These are phyloP conservation scores for Diploscapter pachys DNA, from an alignment of 1,140 invertebrate species.

Conservation along the genomic window DNA sequence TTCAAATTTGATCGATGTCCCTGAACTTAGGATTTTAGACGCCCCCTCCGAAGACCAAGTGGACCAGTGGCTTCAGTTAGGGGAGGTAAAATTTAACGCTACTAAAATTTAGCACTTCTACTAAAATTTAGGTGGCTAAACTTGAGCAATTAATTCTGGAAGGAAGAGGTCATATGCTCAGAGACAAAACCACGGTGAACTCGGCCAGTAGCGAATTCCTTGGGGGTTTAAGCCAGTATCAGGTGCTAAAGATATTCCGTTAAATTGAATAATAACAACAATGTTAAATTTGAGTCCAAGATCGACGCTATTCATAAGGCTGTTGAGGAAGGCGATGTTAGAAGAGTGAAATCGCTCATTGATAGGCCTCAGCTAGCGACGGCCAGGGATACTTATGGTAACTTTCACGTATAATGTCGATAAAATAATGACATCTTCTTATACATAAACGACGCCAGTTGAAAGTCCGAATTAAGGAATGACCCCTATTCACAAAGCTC, in stretches of 20 bases:
- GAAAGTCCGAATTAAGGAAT: conserved; percentile 41
- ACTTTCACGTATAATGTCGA: background rate
- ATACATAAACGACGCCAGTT: background rate
- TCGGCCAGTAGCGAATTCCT: conserved; percentile 48
- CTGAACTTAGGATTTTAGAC: conserved; percentile 37
- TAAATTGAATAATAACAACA: background rate
- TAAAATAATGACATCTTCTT: background rate
- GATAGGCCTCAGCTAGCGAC: conserved; percentile 84
- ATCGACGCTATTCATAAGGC: conserved; percentile 80
- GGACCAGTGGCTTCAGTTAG: conserved; percentile 49
- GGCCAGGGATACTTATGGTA: conserved; percentile 68
- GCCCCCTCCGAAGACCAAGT: conserved; percentile 53
- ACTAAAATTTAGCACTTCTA: no score
- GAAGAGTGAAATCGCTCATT: conserved; percentile 77
- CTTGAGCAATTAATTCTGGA: conserved; percentile 57
- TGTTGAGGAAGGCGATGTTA: conserved; percentile 76
- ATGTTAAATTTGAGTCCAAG: conserved; percentile 69
- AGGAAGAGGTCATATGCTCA: conserved; percentile 46
- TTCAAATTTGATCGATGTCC: no score
- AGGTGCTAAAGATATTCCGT: conserved; percentile 36
- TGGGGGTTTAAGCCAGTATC: conserved; percentile 52
- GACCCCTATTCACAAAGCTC: conserved; percentile 88
- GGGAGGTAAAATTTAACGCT: conserved; percentile 25
- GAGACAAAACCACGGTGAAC: conserved; percentile 54
- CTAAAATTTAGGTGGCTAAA: conserved; percentile 24